Evolutionary conservation across 2,888 invertebrate species (phyloP).

Genomic region (Resseliella maxima): DNA sequence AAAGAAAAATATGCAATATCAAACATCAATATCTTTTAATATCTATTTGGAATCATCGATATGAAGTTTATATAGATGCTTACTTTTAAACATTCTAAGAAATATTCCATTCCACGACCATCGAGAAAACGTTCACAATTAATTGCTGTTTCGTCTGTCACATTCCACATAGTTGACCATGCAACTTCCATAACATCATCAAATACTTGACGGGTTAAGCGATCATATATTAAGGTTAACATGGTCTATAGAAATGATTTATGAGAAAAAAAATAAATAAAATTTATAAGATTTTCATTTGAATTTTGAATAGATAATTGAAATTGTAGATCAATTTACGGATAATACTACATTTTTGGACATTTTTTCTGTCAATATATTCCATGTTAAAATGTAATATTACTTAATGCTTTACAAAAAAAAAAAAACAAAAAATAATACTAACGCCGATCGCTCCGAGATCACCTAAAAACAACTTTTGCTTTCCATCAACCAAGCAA

Average conservation of each 20-base stretch:
- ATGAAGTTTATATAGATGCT: slow-evolving; percentile 61
- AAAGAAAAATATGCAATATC: slow-evolving; percentile 54
- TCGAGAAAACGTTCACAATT: slow-evolving; percentile 93
- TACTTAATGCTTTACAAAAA: no score
- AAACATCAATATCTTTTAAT: background rate
- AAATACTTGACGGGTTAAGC: slow-evolving; percentile 80
- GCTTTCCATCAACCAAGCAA: slow-evolving; percentile 93
- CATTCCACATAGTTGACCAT: slow-evolving; percentile 99
- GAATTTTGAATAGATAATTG: slow-evolving; percentile 1
- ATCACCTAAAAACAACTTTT: slow-evolving; percentile 91
- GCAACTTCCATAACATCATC: slow-evolving; percentile 98
- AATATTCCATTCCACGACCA: slow-evolving; percentile 88
- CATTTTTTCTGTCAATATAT: no score
- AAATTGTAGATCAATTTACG: slow-evolving; percentile 29
- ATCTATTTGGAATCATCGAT: background rate
- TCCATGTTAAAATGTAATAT: no score
- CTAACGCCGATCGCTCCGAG: slow-evolving; percentile 86
- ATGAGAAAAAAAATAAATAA: slow-evolving; percentile 59
- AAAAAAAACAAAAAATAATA: slow-evolving; percentile 60
- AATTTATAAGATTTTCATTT: slow-evolving; percentile 14
- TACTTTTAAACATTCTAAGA: slow-evolving; percentile 88
- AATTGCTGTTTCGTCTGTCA: slow-evolving; percentile 93
- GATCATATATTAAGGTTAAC: slow-evolving; percentile 86
- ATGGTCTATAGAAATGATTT: slow-evolving; percentile 84
- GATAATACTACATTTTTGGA: no score